Evolutionary conservation across 2,797 vertebrate genomes (phyloP).

Genomic region (Cynodonichthys magdalenae): DNA sequence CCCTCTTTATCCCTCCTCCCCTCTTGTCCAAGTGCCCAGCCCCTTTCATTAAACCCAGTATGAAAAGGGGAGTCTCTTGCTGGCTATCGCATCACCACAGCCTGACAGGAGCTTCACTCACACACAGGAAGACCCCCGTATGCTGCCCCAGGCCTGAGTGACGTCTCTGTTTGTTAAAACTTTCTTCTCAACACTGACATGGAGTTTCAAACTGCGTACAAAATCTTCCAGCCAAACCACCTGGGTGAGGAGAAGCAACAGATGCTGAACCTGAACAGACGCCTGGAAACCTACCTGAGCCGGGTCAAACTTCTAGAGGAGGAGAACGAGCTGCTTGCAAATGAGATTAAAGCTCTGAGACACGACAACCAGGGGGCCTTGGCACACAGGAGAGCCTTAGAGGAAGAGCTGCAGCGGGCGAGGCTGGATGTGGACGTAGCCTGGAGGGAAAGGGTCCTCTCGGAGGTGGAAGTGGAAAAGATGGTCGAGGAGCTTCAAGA

Average conservation of each 20-base stretch:
- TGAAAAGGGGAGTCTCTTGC: constrained; percentile 70
- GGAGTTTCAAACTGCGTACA: constrained; percentile 60
- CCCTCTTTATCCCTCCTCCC: constrained; percentile 42
- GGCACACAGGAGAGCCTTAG: constrained; percentile 67
- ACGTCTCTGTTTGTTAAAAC: constrained; percentile 8
- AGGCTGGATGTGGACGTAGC: constrained; percentile 80
- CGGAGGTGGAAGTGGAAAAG: constrained; percentile 83
- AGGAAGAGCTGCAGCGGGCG: constrained; percentile 81
- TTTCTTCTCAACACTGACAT: constrained; percentile 47
- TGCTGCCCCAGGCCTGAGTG: constrained; percentile 29
- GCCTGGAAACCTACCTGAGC: constrained; percentile 89
- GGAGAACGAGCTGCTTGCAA: constrained; percentile 84
- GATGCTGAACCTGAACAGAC: constrained; percentile 92
- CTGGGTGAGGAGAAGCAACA: constrained; percentile 86
- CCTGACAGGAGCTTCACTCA: constrained; percentile 49
- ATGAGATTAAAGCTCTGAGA: constrained; percentile 76
- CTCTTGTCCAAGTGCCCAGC: constrained; percentile 51
- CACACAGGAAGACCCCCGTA: constrained; percentile 8
- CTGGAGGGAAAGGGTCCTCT: constrained; percentile 82
- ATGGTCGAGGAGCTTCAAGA: constrained; percentile 80
- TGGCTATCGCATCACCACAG: constrained; percentile 57
- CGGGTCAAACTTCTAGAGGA: constrained; percentile 90
- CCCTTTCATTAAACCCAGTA: constrained; percentile 69
- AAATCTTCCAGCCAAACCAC: constrained; percentile 27
- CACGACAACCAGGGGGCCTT: constrained; percentile 42